Conservation (phyloP, 2,797 vertebrate species). For the Mastacembelus armatus region DNA sequence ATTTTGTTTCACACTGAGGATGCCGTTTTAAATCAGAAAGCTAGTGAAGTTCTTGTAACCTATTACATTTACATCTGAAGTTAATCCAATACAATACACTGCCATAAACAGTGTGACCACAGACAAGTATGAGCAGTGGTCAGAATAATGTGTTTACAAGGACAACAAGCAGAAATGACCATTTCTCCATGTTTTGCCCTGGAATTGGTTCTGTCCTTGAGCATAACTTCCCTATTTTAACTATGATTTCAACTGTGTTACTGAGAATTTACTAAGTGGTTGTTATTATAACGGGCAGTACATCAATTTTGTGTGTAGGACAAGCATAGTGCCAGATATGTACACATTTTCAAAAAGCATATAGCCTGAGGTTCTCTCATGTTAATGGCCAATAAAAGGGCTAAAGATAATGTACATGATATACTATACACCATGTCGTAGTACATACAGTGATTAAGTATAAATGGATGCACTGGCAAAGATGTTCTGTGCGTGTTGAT, state of each 20-base stretch:
- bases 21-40: too few species aligned
- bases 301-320: constrained; percentile 45
- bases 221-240: constrained; percentile 13
- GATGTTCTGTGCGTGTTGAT: constrained; percentile 17
- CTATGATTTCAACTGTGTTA: constrained; percentile 24
- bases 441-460: constrained; percentile 15
- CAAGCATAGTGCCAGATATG: constrained; percentile 33
- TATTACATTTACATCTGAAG: too few species aligned
- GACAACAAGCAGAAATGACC: too few species aligned
- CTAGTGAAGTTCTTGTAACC: too few species aligned
- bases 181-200: background rate
- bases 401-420: constrained; percentile 22
- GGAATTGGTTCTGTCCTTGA: background rate
- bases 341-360: constrained; percentile 50
- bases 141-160: too few species aligned
- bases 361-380: constrained; percentile 36
- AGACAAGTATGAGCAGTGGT: background rate
- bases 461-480: constrained; percentile 16
- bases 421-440: constrained; percentile 18
- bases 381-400: constrained; percentile 55
- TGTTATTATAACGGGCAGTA: constrained; percentile 36
- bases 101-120: too few species aligned
- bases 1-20: too few species aligned
- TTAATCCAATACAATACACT: too few species aligned
- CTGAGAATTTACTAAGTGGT: too few species aligned